These are phyloP conservation scores for Ectemnius continuus DNA, from an alignment of 2,888 invertebrate species.

Conservation along the genomic window DNA sequence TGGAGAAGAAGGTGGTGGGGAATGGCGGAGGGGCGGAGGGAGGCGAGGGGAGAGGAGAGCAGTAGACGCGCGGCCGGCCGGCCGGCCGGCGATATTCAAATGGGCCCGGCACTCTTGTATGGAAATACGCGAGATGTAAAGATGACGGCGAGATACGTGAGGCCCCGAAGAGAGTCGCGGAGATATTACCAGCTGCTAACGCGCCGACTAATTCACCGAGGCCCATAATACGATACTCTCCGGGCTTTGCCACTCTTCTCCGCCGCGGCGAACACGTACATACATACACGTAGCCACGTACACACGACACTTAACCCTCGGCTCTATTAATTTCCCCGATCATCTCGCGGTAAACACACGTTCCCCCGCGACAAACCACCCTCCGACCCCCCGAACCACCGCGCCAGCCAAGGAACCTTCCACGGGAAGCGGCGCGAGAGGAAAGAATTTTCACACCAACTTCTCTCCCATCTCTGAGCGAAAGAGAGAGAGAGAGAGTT, in stretches of 20 bases:
- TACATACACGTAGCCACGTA: background rate
- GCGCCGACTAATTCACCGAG: slow-evolving; percentile 64
- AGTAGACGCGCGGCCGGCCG: background rate
- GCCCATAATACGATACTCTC: slow-evolving; percentile 56
- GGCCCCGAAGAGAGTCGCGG: slow-evolving; percentile 44
- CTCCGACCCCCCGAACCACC: no score
- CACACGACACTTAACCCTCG: slow-evolving; percentile 36
- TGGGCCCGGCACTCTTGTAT: slow-evolving; percentile 65
- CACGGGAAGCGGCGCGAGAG: no score
- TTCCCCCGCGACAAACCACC: background rate
- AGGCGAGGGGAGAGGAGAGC: background rate
- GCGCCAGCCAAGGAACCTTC: no score
- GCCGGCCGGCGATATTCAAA: slow-evolving; percentile 61
- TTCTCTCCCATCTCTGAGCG: no score
- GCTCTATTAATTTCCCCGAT: slow-evolving; percentile 34
- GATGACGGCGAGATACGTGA: slow-evolving; percentile 65
- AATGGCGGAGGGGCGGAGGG: background rate
- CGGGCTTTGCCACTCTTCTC: slow-evolving; percentile 32
- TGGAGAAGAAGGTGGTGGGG: background rate
- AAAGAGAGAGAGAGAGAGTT: no score
- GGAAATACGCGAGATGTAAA: slow-evolving; percentile 66
- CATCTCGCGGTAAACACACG: background rate
- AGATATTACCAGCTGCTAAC: slow-evolving; percentile 69
- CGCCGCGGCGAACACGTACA: no score
- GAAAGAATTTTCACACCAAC: no score